Conservation (phyloP, 2,888 invertebrate species). For the Phaedon cochleariae region DNA sequence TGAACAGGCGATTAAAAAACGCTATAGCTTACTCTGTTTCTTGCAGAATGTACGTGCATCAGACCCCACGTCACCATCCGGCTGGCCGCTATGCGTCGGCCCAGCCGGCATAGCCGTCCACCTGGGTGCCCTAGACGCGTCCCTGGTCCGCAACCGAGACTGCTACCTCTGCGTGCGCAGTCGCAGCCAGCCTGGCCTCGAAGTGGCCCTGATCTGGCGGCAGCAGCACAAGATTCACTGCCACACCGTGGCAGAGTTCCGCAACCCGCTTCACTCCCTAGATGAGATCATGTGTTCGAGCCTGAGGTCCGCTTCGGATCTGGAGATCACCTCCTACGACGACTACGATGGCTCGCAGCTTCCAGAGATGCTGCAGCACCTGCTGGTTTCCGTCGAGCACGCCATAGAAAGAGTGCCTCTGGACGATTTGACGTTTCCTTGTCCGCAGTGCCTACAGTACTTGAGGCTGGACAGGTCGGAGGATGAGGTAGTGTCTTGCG, state of each 20-base stretch:
- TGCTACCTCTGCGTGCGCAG: conserved; percentile 70
- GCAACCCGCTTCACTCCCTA: conserved; percentile 49
- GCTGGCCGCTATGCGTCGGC: conserved; percentile 74
- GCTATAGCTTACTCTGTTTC: conserved; percentile 19
- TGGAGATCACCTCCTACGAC: conserved; percentile 55
- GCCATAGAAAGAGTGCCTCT: conserved; percentile 72
- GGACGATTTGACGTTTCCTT: conserved; percentile 72
- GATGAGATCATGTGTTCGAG: conserved; percentile 59
- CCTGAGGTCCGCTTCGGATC: conserved; percentile 53
- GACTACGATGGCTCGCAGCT: conserved; percentile 65
- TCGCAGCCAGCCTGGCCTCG: conserved; percentile 42
- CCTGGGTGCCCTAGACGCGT: conserved; percentile 70
- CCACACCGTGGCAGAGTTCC: conserved; percentile 57
- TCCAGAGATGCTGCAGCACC: conserved; percentile 71
- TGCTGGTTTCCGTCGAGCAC: conserved; percentile 74
- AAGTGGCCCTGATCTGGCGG: conserved; percentile 58
- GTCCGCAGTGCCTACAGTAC: conserved; percentile 63
- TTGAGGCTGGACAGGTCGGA: conserved; percentile 58
- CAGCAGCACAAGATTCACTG: conserved; percentile 52
- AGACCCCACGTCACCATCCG: conserved; percentile 63
- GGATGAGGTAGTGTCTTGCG: conserved; percentile 52
- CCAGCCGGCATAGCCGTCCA: conserved; percentile 70
- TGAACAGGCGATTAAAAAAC: too few relatives aligned
- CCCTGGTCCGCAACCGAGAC: conserved; percentile 69
- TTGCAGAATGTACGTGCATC: conserved; percentile 67